phyloP scores from a whole-genome alignment of 2,888 invertebrate genomes.

The Balanococcus diminutus region DNA sequence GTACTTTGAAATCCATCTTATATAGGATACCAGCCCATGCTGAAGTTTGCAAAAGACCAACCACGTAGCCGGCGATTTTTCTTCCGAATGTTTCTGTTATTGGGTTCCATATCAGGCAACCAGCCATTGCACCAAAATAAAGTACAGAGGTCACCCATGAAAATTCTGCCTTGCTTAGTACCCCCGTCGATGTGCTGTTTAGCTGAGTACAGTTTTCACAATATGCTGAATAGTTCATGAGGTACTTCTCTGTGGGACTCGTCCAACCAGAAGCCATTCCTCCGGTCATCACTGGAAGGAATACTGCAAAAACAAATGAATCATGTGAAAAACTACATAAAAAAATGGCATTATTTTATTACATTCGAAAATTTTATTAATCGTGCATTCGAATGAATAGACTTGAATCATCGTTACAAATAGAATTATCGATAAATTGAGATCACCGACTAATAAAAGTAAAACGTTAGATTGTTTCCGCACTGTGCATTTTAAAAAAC shows the following conservation, averaged over 20 bases:
- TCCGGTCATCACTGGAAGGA: neutral
- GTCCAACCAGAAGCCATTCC: slow-evolving; percentile 1
- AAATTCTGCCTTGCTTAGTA: slow-evolving; percentile 58
- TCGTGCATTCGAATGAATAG: neutral
- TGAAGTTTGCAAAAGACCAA: slow-evolving; percentile 66
- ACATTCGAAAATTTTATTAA: neutral
- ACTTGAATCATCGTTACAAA: neutral
- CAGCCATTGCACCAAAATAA: slow-evolving; percentile 66
- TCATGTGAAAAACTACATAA: no score
- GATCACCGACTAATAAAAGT: neutral
- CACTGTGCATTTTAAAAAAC: neutral
- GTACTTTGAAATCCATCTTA: slow-evolving; percentile 62
- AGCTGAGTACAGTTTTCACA: neutral
- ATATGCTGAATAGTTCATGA: neutral
- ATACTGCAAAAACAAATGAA: neutral
- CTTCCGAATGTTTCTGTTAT: slow-evolving; percentile 66
- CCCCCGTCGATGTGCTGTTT: neutral
- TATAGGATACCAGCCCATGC: slow-evolving; percentile 68
- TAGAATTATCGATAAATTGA: neutral
- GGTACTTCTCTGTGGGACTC: neutral
- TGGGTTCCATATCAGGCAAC: slow-evolving; percentile 64
- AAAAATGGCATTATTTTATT: neutral
- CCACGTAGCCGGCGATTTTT: slow-evolving; percentile 65
- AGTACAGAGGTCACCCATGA: slow-evolving; percentile 67
- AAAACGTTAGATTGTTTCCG: neutral